Evolutionary conservation across 2,888 invertebrate genomes (phyloP).

Genomic region (Polymixis flavicincta): DNA sequence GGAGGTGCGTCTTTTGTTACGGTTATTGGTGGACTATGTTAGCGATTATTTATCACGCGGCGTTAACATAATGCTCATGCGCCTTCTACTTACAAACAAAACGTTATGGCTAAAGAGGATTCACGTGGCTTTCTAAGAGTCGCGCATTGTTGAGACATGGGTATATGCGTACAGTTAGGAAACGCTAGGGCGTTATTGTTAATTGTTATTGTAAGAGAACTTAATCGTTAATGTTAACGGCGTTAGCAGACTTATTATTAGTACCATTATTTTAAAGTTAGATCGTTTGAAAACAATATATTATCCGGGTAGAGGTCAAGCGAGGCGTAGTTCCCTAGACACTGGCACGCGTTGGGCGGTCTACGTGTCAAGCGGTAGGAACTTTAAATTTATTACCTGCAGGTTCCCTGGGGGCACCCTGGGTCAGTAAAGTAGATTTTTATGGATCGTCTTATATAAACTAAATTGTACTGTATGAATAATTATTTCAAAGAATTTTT

Average conservation of each 20-base stretch:
- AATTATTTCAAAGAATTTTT: not conserved
- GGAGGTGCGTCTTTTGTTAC: not conserved
- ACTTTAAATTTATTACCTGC: constrained; percentile 44
- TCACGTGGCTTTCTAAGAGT: not conserved
- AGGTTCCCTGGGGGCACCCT: constrained; percentile 3
- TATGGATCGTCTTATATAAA: constrained; percentile 14
- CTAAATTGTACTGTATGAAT: not conserved
- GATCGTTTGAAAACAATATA: constrained; percentile 29
- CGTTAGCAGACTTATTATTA: not conserved
- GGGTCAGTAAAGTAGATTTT: not conserved
- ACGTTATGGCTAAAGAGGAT: not conserved
- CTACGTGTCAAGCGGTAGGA: constrained; percentile 36
- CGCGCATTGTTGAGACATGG: not conserved
- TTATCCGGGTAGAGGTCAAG: constrained; percentile 30
- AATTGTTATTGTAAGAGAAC: not conserved
- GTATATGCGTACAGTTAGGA: not conserved
- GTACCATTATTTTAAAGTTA: not conserved
- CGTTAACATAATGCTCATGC: constrained; percentile 11
- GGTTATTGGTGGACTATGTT: not conserved
- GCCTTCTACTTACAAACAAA: constrained; percentile 1
- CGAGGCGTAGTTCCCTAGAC: constrained; percentile 31
- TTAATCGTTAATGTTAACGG: not conserved
- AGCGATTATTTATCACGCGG: constrained; percentile 22
- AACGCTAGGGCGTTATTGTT: not conserved
- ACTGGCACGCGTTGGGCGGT: constrained; percentile 23